Conservation (phyloP, 1,140 invertebrate genomes). For the Metaphire vulgaris region DNA sequence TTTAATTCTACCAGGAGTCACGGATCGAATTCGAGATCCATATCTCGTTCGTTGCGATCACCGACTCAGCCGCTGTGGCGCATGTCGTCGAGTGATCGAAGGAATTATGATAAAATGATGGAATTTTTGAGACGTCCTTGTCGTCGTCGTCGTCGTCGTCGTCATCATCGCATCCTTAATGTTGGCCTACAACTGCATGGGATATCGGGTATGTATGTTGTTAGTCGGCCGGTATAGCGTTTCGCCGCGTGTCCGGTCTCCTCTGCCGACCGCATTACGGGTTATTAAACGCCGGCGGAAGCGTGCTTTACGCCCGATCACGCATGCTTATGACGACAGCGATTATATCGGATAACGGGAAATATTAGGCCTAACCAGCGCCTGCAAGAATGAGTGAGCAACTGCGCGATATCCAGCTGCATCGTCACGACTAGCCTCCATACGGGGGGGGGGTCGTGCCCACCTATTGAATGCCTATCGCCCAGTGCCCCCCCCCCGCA, state of each 20-base stretch:
- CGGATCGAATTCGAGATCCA: not conserved
- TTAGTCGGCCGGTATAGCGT: not conserved
- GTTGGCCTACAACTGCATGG: not conserved
- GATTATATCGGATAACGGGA: not conserved
- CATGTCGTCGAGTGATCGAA: not conserved
- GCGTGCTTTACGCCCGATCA: not conserved
- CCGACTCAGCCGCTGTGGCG: too few relatives aligned
- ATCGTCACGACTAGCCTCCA: not conserved
- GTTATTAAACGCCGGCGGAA: not conserved
- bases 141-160: not conserved
- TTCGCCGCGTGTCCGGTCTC: not conserved
- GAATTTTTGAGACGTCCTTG: too few relatives aligned
- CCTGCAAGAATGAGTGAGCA: not conserved
- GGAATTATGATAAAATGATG: not conserved
- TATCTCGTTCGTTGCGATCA: too few relatives aligned
- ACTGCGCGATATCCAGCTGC: not conserved
- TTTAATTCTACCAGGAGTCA: not conserved
- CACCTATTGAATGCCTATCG: not conserved
- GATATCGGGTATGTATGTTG: not conserved
- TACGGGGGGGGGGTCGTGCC: too few relatives aligned
- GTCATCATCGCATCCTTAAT: not conserved
- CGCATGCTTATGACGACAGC: not conserved
- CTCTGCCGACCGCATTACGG: too few relatives aligned
- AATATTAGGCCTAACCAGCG: not conserved
- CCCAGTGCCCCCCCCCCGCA: not conserved